These are phyloP conservation scores for Epirrita christyi DNA, from an alignment of 2,888 invertebrate genomes.

Conservation along the genomic window DNA sequence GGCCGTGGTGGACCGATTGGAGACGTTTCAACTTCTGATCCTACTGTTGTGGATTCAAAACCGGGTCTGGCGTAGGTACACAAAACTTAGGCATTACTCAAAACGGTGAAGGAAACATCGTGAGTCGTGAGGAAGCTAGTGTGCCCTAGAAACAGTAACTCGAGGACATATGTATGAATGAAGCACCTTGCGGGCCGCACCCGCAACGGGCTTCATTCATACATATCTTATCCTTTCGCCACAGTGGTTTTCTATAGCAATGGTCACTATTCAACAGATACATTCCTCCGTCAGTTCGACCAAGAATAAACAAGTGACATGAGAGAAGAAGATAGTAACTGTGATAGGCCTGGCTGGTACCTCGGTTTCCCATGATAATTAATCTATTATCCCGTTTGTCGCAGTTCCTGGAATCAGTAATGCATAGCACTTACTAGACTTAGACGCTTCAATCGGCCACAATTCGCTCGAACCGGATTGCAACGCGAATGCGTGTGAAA, in stretches of 20 bases:
- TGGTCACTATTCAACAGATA: background rate
- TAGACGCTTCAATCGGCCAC: slow-evolving; percentile 12
- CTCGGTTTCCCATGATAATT: background rate
- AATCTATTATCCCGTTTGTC: background rate
- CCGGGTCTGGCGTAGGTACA: background rate
- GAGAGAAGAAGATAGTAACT: background rate
- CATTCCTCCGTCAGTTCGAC: background rate
- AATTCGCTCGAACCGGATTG: slow-evolving; percentile 15
- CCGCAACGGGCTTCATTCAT: too few species aligned
- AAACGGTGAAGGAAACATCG: too few species aligned
- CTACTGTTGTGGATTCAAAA: background rate
- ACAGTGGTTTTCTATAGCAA: too few species aligned
- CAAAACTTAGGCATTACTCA: too few species aligned
- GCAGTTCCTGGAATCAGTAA: background rate
- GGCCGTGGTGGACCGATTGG: background rate
- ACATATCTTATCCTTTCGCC: background rate
- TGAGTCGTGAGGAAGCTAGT: too few species aligned
- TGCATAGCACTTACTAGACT: background rate
- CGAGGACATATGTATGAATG: too few species aligned
- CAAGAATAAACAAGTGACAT: background rate
- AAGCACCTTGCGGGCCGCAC: background rate
- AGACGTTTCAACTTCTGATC: too few species aligned
- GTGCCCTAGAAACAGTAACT: too few species aligned
- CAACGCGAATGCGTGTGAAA: slow-evolving; percentile 19
- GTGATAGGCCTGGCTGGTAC: background rate